These are phyloP conservation scores for Scomber scombrus DNA, from an alignment of 2,113 vertebrate genomes.

Conservation along the genomic window DNA sequence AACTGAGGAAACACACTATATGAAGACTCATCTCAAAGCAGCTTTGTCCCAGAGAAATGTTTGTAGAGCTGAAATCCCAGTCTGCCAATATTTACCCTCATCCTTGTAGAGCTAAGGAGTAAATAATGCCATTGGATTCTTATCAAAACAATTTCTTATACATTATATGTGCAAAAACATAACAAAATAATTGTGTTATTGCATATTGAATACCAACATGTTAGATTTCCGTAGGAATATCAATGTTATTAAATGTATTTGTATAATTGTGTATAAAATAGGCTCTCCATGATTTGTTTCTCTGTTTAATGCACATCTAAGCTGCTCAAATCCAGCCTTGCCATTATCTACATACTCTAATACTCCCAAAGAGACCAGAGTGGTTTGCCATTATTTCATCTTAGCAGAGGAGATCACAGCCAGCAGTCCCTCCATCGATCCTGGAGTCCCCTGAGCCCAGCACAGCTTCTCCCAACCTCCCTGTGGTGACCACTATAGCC, in stretches of 20 bases:
- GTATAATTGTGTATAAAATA: neutral
- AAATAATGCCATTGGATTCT: slow-evolving; percentile 15
- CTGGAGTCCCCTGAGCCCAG: slow-evolving; percentile 33
- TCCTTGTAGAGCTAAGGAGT: slow-evolving; percentile 5
- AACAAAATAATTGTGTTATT: neutral
- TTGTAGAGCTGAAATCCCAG: slow-evolving; percentile 28
- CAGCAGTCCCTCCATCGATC: slow-evolving; percentile 57
- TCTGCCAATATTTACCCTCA: slow-evolving; percentile 30
- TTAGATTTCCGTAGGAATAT: neutral
- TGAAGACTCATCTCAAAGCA: neutral
- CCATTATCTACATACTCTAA: slow-evolving; percentile 53
- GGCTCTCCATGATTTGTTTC: neutral
- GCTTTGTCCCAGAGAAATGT: slow-evolving; percentile 25
- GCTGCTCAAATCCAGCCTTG: slow-evolving; percentile 23
- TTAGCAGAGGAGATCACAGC: slow-evolving; percentile 53
- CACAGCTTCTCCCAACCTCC: slow-evolving; percentile 27
- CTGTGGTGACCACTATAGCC: slow-evolving; percentile 18
- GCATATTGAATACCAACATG: too few relatives aligned
- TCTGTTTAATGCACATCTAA: slow-evolving; percentile 22
- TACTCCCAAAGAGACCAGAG: slow-evolving; percentile 64
- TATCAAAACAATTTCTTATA: neutral
- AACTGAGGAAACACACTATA: neutral
- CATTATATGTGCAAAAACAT: neutral
- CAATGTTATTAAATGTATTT: neutral
- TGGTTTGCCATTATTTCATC: slow-evolving; percentile 58